These are phyloP conservation scores for Malacoctenus gilli DNA, from an alignment of 2,797 vertebrate genomes.

Conservation along the genomic window DNA sequence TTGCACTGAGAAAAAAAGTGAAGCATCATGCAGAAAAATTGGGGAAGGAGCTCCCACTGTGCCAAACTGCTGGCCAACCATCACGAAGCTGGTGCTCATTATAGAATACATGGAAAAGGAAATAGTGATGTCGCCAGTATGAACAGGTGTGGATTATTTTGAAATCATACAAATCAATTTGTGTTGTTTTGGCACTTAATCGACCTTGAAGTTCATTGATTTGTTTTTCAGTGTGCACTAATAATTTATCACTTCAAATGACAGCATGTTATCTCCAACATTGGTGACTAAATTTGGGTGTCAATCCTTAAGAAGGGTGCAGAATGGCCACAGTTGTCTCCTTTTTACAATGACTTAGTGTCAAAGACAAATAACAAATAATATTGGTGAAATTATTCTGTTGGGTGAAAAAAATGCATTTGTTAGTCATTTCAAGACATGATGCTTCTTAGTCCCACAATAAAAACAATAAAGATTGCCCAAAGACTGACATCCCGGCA, in stretches of 20 bases:
- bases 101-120: too few species aligned
- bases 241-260: too few species aligned
- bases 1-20: neutral
- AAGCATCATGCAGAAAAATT: neutral
- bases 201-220: too few species aligned
- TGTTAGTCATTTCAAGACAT: too few species aligned
- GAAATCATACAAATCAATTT: too few species aligned
- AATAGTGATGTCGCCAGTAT: neutral
- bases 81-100: neutral
- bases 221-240: too few species aligned
- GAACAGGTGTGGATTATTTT: constrained; percentile 1
- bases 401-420: too few species aligned
- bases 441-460: too few species aligned
- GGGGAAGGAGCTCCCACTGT: neutral
- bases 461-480: constrained; percentile 2
- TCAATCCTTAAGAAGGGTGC: neutral
- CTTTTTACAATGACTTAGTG: neutral
- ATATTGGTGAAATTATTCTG: too few species aligned
- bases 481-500: constrained; percentile 13
- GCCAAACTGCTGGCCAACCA: neutral
- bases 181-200: too few species aligned
- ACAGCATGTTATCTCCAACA: too few species aligned
- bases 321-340: neutral
- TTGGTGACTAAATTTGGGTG: neutral
- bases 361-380: constrained; percentile 6